Evolutionary conservation across 2,113 vertebrate species (phyloP), one percentile per base, ranked within the genome.

Genomic region (Amphiprion percula): DNA sequence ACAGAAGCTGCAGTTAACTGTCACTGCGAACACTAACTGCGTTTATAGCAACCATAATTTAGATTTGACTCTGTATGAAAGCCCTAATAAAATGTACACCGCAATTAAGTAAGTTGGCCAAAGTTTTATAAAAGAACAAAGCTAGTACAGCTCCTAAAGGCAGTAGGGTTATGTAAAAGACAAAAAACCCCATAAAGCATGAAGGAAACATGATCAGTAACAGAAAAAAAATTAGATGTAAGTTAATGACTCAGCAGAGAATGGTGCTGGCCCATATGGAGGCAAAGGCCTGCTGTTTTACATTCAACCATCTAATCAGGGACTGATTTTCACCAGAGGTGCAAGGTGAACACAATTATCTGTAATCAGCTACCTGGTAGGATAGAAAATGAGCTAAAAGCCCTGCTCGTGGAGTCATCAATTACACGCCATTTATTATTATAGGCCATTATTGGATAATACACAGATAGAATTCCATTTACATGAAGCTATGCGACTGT

Each of bases 291-390:
- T 47, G 59, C 74, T 63, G 75, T 60, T 75, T 70, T 47, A 44
- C 16, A 30, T 33, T 72, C 60, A 53, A 49, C 55, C 67, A 10
- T 69, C 68, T 82, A 87, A 89, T 85, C 52, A 78, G 65, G 23
- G 52, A 39, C 61, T 84, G 73, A 82, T 79, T 84, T 52, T 50
- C 78, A 30, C 75, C 75, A 7, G 64, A 44, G 63, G 64, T 23
- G 50, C 50, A 30, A 60, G 69, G 66, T 68, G 79, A 81, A 60
- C 2, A 53, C 21, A 76, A 74, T 84, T 74, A 77, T 52, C 26
- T 65, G 33, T 28, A 80, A 89, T 87, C 73, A 83, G 50, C 75
- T 53, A 23, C 76, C 49, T 55, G 30, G 50, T 28, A 23, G 72
- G 75, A 59, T 0, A 4, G 44, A 58, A 39, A 64, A 84, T 61